These are phyloP conservation scores for Zeuzera pyrina DNA, from an alignment of 2,888 invertebrate species.

Conservation along the genomic window DNA sequence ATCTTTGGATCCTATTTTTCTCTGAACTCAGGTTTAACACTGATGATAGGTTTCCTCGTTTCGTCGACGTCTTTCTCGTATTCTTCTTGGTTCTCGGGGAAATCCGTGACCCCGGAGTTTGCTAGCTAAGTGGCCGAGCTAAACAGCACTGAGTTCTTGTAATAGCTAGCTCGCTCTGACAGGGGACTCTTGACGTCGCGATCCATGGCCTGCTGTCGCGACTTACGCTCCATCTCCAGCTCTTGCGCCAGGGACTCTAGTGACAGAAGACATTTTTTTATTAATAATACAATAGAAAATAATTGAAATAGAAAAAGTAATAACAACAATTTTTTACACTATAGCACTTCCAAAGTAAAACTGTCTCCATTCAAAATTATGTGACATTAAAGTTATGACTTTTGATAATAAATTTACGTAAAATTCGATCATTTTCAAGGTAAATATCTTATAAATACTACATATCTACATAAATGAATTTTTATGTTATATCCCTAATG, in stretches of 20 bases:
- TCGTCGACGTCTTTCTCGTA: conserved; percentile 49
- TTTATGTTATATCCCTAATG: no score
- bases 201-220: conserved; percentile 84
- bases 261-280: conserved; percentile 35
- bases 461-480: no score
- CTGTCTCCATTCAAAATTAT: no score
- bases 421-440: no score
- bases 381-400: no score
- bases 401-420: no score
- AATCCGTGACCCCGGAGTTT: conserved; percentile 47
- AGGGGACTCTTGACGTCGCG: conserved; percentile 90
- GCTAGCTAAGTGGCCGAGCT: conserved; percentile 86
- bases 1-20: conserved; percentile 56
- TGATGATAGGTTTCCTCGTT: conserved; percentile 66
- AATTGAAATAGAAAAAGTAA: background rate
- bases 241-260: conserved; percentile 90
- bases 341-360: no score
- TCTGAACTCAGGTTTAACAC: conserved; percentile 70
- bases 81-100: conserved; percentile 50
- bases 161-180: conserved; percentile 86
- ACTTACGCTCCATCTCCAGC: conserved; percentile 90
- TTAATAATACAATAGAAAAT: conserved; percentile 5
- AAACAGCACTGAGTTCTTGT: conserved; percentile 92
- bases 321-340: no score
- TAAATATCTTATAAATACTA: no score